Evolutionary conservation across 2,888 invertebrate genomes (phyloP).

Genomic region (Dione vanillae): DNA sequence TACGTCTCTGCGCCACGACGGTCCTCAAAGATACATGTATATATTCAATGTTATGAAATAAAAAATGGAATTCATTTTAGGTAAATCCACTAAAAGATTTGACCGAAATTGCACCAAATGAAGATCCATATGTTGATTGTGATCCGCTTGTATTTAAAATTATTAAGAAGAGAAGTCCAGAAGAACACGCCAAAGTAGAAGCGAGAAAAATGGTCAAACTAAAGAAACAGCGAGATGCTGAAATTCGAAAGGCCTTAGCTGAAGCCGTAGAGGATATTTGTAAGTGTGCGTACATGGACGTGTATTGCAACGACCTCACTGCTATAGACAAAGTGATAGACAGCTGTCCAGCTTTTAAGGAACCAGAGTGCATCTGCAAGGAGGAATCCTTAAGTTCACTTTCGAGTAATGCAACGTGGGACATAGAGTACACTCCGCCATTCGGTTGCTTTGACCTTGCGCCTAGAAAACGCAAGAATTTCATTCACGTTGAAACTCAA

Average conservation of each 20-base stretch:
- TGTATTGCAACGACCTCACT: constrained; percentile 74
- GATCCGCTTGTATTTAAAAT: constrained; percentile 88
- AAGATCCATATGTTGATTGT: constrained; percentile 88
- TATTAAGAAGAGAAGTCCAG: constrained; percentile 83
- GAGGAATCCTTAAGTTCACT: constrained; percentile 73
- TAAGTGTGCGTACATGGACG: constrained; percentile 81
- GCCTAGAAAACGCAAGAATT: constrained; percentile 74
- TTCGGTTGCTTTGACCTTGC: constrained; percentile 87
- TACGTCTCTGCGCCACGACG: no score
- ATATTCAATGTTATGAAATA: background rate
- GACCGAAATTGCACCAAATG: constrained; percentile 81
- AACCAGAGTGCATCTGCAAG: constrained; percentile 72
- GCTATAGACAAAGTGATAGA: constrained; percentile 78
- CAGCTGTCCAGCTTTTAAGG: constrained; percentile 74
- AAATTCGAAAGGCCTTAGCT: constrained; percentile 78
- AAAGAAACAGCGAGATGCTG: constrained; percentile 81
- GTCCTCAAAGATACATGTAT: no score
- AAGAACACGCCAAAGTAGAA: constrained; percentile 81
- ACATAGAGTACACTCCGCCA: constrained; percentile 89
- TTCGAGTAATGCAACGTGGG: constrained; percentile 86
- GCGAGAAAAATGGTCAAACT: constrained; percentile 82
- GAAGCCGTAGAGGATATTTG: constrained; percentile 76
- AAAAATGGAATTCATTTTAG: constrained; percentile 45
- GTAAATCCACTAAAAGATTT: constrained; percentile 87
- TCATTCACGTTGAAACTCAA: constrained; percentile 86